Base-by-base conservation (phyloP, 2,888 invertebrate genomes). In the Rhingia rostrata region DNA sequence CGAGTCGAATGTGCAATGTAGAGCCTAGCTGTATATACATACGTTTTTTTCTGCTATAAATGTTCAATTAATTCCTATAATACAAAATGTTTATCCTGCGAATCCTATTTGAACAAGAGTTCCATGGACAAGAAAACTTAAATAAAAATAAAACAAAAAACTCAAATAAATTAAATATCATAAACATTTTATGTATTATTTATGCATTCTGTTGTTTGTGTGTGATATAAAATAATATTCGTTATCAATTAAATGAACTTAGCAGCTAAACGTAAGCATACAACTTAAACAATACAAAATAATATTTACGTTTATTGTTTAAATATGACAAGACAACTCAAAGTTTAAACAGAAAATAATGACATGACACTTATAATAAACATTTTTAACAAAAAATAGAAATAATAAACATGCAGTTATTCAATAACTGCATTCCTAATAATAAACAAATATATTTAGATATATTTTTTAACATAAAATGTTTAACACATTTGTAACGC, bases 291-390 rank as follows among this genome's bases (percentile, higher is more conserved):
- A 79, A 77, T 79, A 63, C 22, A 77, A 70, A 54, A 33, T 56
- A 49, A n/a, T 61, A 37, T 61, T 32, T 41, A 30, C 45, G 51
- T 7, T 53, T 6, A 53, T 12, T 33, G 9, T 74, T 83, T 74
- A 74, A 79, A 78, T 79, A 83, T 83, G 83, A 83, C 79, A 83
- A 83, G 79, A 79, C 73, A 83, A 79, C 79, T 83, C 67, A 77
- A 81, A 70, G 45, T 63, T 69, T 37, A 33, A 72, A 70, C 41
- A 79, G 22, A 69, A 70, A 66, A 63, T 61, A 69, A 69, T 63
- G 37, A 54, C 22, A 41, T 60, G 5, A 53, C 6, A 45, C 33
- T 63, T 53, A 41, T 12, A 63, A 56, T 64, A 49, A 49, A 22
- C 30, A 53, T 53, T 61, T 30, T 37, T 58, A 43, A 37, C 32